phyloP scores from a whole-genome alignment of 2,113 vertebrate genomes.

The Geococcyx californianus region DNA sequence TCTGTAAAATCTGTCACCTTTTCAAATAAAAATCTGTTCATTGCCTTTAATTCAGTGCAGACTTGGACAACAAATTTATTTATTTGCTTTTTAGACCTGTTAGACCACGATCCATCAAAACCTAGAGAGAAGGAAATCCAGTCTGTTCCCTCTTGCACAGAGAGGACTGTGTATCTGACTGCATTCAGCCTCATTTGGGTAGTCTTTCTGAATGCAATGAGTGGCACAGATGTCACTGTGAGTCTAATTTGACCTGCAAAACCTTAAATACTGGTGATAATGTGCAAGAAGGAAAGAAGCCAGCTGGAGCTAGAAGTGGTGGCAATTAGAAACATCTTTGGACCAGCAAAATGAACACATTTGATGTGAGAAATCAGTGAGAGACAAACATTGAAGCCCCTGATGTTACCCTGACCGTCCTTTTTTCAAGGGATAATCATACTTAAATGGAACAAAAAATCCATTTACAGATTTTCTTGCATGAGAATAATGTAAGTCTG shows the following conservation, averaged over 20 bases:
- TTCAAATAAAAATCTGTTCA: neutral
- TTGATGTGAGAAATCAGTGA: conserved; percentile 12
- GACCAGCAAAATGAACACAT: neutral
- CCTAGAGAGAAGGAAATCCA: neutral
- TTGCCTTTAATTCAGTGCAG: neutral
- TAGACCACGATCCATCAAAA: neutral
- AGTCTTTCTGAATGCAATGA: neutral
- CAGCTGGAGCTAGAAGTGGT: conserved; percentile 30
- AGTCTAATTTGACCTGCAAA: conserved; percentile 32
- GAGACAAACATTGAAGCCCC: neutral
- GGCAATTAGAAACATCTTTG: conserved; percentile 25
- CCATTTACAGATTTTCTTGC: neutral
- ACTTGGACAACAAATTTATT: neutral
- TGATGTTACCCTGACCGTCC: neutral
- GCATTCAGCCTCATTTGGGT: neutral
- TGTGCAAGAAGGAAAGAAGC: conserved; percentile 7
- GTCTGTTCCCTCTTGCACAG: neutral
- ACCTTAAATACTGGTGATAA: conserved; percentile 40
- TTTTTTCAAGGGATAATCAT: neutral
- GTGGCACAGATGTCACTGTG: neutral
- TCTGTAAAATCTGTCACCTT: neutral
- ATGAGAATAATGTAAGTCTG: neutral
- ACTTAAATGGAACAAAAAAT: neutral
- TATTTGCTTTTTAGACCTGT: neutral
- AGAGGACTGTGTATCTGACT: neutral